Evolutionary conservation across 2,113 vertebrate genomes (phyloP), one percentile per base, ranked within the genome.

Genomic region (Neodontobutis hainanensis): DNA sequence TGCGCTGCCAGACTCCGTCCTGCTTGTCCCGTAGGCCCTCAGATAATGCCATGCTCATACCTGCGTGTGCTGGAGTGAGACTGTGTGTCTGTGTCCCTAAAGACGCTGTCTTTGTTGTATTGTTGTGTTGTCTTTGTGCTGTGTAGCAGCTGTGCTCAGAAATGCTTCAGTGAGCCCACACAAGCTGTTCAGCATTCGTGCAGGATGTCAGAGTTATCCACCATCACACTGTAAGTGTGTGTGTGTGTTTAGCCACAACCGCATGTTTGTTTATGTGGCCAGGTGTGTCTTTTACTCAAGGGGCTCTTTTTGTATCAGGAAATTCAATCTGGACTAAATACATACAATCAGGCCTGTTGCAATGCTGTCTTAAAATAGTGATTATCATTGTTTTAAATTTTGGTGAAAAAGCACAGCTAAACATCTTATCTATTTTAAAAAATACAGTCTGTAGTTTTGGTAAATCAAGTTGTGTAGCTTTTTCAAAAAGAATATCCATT

Each of bases 141-240:
- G 94, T 95, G 95, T 94, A 96, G 95, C 97, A 99, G 97, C 96
- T 99, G 97, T 96, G 95, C 97, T 94, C 97, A 98, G 97, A 99
- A 99, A 97, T 99, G 97, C 96, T 97, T 97, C 97, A 97, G 97
- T 98, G 95, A 95, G 92, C 95, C 96, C 92, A 93, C 94, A 92
- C 96, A 96, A 94, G 95, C 95, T 94, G 94, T 94, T 91, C 96
- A 97, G 93, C 97, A 99, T 94, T 95, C 96, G 93, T 98, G 96
- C 96, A 97, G 94, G 97, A 99, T 99, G 95, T 98, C 97, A 96
- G 96, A 98, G 92, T 96, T 99, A 92, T 98, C 97, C 91, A 91
- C 94, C 95, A 98, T 99, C 93, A 99, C 97, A 88, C 94, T 99
- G 96, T 99, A 98, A 99, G 97, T 99, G 95, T 94, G 93, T 77